A percentile compares a stretch with the other conserved stretches of the same genome.
Conservation (phyloP, 2,888 invertebrate genomes). For the Trichopoda pennipes region DNA sequence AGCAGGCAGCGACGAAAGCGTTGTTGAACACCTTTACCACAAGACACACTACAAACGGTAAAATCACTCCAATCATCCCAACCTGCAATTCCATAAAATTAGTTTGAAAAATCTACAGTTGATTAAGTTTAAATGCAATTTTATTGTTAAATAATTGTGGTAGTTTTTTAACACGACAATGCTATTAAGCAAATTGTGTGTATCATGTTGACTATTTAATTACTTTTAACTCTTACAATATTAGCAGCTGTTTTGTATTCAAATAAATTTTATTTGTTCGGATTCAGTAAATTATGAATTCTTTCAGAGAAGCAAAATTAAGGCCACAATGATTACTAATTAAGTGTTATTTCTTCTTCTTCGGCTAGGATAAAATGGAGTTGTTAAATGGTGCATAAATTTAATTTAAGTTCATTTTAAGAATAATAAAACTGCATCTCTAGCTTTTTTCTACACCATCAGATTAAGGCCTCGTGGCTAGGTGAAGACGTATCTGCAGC, state of each 20-base stretch:
- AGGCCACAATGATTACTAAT: too few relatives aligned
- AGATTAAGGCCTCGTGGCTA: too few relatives aligned
- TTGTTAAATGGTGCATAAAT: too few relatives aligned
- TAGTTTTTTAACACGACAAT: conserved; percentile 41
- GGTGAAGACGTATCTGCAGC: too few relatives aligned
- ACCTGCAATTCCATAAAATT: conserved; percentile 72
- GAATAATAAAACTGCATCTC: too few relatives aligned
- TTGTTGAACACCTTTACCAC: conserved; percentile 81
- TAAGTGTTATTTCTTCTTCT: too few relatives aligned
- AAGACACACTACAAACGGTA: conserved; percentile 80
- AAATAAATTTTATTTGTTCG: not conserved
- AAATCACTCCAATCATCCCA: conserved; percentile 81
- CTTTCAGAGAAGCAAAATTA: too few relatives aligned
- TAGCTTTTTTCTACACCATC: too few relatives aligned
- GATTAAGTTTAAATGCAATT: conserved; percentile 35
- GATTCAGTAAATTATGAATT: not conserved
- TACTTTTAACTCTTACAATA: not conserved
- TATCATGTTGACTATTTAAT: not conserved
- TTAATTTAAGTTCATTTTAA: too few relatives aligned
- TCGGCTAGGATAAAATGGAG: too few relatives aligned
- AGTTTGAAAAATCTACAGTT: conserved; percentile 12
- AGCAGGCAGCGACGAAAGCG: conserved; percentile 80
- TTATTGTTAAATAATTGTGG: conserved; percentile 37
- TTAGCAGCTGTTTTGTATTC: not conserved
- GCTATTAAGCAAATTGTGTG: conserved; percentile 30